A percentile compares a stretch with the other conserved stretches of the same genome.
Evolutionary conservation across 2,797 vertebrate genomes (phyloP).

Genomic region (Tokudaia muenninki): DNA sequence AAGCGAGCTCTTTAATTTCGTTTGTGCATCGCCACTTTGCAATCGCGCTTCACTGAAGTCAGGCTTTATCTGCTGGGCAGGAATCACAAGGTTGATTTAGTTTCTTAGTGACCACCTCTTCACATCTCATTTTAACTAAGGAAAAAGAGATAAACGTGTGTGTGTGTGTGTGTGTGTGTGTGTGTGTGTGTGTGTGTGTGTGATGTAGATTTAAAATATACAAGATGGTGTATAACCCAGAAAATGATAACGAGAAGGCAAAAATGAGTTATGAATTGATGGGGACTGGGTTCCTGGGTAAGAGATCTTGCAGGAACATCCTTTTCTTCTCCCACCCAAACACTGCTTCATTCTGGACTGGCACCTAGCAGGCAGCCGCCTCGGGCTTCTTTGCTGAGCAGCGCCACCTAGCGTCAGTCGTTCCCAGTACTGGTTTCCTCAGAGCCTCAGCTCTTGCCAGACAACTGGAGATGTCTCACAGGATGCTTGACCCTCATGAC

Average conservation of each 20-base stretch:
- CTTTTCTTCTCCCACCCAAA: background rate
- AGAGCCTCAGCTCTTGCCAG: background rate
- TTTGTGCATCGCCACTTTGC: background rate
- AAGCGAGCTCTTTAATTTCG: background rate
- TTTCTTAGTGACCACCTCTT: background rate
- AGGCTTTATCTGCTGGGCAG: background rate
- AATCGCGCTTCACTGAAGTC: background rate
- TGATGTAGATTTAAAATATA: background rate
- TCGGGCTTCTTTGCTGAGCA: constrained; percentile 82
- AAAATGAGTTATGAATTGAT: background rate
- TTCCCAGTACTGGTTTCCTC: background rate
- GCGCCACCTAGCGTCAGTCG: constrained; percentile 87
- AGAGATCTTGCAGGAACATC: rapidly evolving
- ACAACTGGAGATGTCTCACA: background rate
- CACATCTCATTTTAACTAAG: background rate
- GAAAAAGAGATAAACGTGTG: background rate
- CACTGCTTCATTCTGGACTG: background rate
- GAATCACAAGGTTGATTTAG: background rate
- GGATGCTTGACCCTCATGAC: background rate
- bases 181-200: background rate
- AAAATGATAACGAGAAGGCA: background rate
- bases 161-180: background rate
- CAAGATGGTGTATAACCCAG: background rate
- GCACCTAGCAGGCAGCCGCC: background rate
- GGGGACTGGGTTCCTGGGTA: rapidly evolving